Evolutionary conservation across 2,797 vertebrate species (phyloP).

Genomic region (Coregonus ussuriensis): DNA sequence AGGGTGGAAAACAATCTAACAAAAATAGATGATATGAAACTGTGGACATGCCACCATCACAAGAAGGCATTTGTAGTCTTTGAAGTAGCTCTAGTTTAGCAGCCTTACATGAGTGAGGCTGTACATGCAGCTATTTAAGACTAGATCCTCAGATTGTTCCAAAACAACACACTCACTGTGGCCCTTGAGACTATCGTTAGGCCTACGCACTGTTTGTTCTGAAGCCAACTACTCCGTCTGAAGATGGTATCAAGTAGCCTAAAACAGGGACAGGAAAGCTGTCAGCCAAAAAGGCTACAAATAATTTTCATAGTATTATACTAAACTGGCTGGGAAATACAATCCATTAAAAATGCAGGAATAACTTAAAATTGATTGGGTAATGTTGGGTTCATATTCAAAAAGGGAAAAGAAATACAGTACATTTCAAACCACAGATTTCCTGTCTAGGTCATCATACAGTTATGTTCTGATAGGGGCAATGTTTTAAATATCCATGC

Average conservation of each 20-base stretch:
- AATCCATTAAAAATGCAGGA: background rate
- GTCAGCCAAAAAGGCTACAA: background rate
- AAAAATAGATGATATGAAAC: background rate
- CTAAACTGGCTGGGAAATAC: background rate
- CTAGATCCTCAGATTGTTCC: background rate
- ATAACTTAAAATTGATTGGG: background rate
- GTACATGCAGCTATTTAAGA: background rate
- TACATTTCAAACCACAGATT: background rate
- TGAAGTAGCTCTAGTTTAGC: too few species aligned
- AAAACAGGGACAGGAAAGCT: background rate
- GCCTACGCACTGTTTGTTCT: background rate
- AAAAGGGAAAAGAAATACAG: background rate
- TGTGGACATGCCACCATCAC: too few species aligned
- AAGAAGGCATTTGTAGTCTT: background rate
- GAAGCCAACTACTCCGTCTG: background rate
- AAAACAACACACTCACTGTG: background rate
- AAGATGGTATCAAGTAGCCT: background rate
- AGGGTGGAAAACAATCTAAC: too few species aligned
- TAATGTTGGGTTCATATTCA: background rate
- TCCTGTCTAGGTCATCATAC: background rate
- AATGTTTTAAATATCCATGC: background rate
- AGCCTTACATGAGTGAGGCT: background rate
- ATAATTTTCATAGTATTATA: background rate
- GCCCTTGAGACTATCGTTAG: background rate
- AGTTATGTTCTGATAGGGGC: background rate